Evolutionary conservation across 30 jellyfish, hydroid and myxozoan genomes (phyloP).

Genomic region (Aurelia aurita complex sp. Pacific): DNA sequence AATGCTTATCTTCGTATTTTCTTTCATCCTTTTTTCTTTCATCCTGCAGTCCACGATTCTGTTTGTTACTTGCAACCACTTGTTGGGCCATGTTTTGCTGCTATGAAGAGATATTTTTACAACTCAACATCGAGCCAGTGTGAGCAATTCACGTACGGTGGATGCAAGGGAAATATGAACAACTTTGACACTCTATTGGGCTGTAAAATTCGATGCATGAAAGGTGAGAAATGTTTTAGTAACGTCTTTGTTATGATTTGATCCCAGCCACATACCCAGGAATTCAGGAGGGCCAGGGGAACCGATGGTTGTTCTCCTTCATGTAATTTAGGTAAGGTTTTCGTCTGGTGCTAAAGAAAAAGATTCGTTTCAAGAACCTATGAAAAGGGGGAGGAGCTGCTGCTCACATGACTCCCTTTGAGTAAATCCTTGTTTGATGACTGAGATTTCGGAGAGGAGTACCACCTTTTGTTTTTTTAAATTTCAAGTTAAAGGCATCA

Average conservation of each 20-base stretch:
- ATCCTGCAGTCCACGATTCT: constrained; percentile 45
- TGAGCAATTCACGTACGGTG: constrained; percentile 71
- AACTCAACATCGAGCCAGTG: constrained; percentile 57
- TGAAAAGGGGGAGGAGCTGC: too few species aligned
- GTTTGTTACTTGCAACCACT: constrained; percentile 63
- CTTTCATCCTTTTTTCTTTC: background rate
- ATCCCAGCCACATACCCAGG: too few species aligned
- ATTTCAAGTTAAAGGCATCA: too few species aligned
- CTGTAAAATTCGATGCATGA: constrained; percentile 47
- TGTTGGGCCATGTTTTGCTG: constrained; percentile 68
- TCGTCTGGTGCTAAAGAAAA: too few species aligned
- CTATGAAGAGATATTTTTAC: constrained; percentile 44
- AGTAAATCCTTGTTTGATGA: too few species aligned
- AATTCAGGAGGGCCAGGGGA: too few species aligned
- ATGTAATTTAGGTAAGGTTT: too few species aligned
- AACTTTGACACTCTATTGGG: constrained; percentile 46
- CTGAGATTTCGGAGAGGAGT: too few species aligned
- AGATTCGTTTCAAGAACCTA: too few species aligned
- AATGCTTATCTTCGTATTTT: background rate
- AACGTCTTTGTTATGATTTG: background rate
- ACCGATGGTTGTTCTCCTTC: too few species aligned
- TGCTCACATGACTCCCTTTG: too few species aligned
- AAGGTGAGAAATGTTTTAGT: constrained; percentile 20
- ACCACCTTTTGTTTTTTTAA: too few species aligned
- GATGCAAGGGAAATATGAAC: constrained; percentile 81